Evolutionary conservation across 2,113 vertebrate species (phyloP), one percentile per base, ranked within the genome.

Genomic region (Glaucidium brasilianum): DNA sequence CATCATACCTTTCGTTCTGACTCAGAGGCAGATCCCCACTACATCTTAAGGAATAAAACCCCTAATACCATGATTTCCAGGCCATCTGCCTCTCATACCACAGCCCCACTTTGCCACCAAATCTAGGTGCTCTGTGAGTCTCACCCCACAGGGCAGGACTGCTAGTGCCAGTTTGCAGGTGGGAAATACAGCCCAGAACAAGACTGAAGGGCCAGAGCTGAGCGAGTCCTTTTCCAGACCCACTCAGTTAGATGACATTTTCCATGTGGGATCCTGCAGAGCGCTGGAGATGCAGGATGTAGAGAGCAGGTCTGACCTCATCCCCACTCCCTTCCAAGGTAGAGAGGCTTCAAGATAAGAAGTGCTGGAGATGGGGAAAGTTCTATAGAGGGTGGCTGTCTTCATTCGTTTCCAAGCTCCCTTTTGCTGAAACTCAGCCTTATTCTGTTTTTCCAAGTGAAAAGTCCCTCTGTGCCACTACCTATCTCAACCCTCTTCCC

Each of bases 41-140:
- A n/a, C 86, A 43, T 59, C 71, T 72, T 82, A 87, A 75, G 64
- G 37, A 68, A 55, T 58, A 84, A 92, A 94, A 78, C 37, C 66
- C 78, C 47, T 19, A 47, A 73, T 27, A 30, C 47, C 47, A 25
- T 17, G 39, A 64, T 66, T 86, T 74, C 64, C 35, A 92, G 75
- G 39, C 58, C 79, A 35, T 39, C 76, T 91, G 52, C 37, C 62
- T 83, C 56, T 58, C 45, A 14, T 18, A 47, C n/a, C 52, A 29
- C 12, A 90, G 47, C 60, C n/a, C 37, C 37, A 27, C 41, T 66
- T 85, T 66, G 11, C 41, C n/a, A 74, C 41, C 0, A 1, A n/a
- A 29, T 43, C 69, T 0, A 16, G 87, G 39, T 2, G 2, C 53
- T 53, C 50, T 7, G 35, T 12, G 1, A 74, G 55, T 53, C 20